A percentile compares a stretch with the other conserved stretches of the same genome.
Conservation (phyloP, 1,140 invertebrate species). For the Penaeus chinensis region DNA sequence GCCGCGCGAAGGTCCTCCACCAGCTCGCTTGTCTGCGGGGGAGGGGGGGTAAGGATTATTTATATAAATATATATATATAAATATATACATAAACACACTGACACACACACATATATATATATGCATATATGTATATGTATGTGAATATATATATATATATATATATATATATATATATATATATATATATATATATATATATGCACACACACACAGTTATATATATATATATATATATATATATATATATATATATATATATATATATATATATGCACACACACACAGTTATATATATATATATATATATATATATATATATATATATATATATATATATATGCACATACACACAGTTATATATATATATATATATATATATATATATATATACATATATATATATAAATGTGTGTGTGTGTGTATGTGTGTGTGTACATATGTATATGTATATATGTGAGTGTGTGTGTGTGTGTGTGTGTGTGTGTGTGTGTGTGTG, state of each 20-base stretch:
- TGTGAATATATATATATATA: slow-evolving; percentile 21
- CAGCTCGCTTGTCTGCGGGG: slow-evolving; percentile 78
- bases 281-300: slow-evolving; percentile 21
- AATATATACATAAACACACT: neutral
- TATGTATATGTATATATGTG: neutral
- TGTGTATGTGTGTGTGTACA: slow-evolving; percentile 18
- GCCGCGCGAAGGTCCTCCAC: slow-evolving; percentile 61
- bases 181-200: slow-evolving; percentile 11
- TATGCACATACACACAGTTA: neutral
- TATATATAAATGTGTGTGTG: slow-evolving; percentile 1
- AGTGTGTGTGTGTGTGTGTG: slow-evolving; percentile 5
- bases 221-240: slow-evolving; percentile 28
- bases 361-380: slow-evolving; percentile 3
- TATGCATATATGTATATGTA: neutral
- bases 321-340: slow-evolving; percentile 6
- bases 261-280: slow-evolving; percentile 32
- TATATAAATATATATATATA: neutral
- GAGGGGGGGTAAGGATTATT: slow-evolving; percentile 4
- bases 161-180: slow-evolving; percentile 30
- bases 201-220: neutral
- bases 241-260: slow-evolving; percentile 37
- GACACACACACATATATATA: too few relatives aligned
- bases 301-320: slow-evolving; percentile 22
- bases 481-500: slow-evolving; percentile 13
- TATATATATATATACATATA: slow-evolving; percentile 10